Evolutionary conservation across 2,797 vertebrate species (phyloP).

Genomic region (Sebastes minor): DNA sequence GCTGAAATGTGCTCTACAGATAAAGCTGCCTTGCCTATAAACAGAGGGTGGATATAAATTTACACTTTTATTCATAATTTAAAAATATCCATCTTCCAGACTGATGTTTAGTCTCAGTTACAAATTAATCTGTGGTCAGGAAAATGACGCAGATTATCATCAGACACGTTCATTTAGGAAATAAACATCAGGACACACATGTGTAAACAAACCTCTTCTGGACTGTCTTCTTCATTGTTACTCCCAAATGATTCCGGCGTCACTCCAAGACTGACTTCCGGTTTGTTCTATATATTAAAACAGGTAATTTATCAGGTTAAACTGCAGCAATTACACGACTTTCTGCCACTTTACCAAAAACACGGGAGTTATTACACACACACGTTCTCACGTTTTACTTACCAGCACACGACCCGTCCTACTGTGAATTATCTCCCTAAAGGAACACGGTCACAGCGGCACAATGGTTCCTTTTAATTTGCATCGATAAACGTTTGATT

Average conservation of each 20-base stretch:
- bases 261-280: not conserved
- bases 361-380: not conserved
- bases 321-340: not conserved
- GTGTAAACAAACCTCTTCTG: slow-evolving; percentile 69
- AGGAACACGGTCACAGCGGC: not conserved
- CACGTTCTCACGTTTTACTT: slow-evolving; percentile 33
- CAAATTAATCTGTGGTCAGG: rapidly evolving
- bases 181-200: not conserved
- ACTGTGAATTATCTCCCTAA: slow-evolving; percentile 5
- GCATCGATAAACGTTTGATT: not conserved
- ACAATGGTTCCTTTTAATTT: slow-evolving; percentile 23
- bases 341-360: not conserved
- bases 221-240: slow-evolving; percentile 71
- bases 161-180: not conserved
- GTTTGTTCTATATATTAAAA: rapidly evolving
- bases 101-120: not conserved
- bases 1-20: too few species aligned
- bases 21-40: not conserved
- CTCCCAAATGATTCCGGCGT: rapidly evolving
- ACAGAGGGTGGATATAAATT: not conserved
- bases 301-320: rapidly evolving
- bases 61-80: rapidly evolving
- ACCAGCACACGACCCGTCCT: not conserved
- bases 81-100: not conserved
- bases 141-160: not conserved